Evolutionary conservation across 2,113 vertebrate genomes (phyloP).

Genomic region (Pygoscelis antarcticus): DNA sequence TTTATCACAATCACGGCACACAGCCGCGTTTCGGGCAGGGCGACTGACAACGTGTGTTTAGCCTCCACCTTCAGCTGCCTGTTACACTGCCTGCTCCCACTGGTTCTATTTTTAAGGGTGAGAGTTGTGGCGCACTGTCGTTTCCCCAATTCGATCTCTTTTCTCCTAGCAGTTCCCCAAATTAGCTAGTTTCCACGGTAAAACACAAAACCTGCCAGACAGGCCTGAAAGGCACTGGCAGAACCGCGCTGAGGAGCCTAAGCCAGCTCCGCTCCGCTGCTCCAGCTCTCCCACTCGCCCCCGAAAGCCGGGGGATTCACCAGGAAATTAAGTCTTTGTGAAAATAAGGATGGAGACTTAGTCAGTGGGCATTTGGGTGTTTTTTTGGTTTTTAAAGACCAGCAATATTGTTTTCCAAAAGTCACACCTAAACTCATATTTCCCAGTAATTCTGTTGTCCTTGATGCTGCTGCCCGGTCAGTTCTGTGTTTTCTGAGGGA

Average conservation of each 20-base stretch:
- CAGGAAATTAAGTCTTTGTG: neutral
- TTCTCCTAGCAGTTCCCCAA: constrained; percentile 30
- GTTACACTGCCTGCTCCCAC: constrained; percentile 32
- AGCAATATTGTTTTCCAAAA: neutral
- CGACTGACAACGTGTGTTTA: neutral
- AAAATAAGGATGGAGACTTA: neutral
- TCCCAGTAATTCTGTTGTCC: neutral
- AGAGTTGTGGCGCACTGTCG: constrained; percentile 12
- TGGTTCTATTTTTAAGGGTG: constrained; percentile 52
- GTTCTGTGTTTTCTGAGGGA: neutral
- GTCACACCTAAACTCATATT: neutral
- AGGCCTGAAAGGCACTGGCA: neutral
- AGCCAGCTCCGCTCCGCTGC: neutral
- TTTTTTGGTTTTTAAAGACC: neutral
- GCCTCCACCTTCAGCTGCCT: neutral
- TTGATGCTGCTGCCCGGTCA: fast-evolving
- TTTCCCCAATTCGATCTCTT: constrained; percentile 31
- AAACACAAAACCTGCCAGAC: constrained; percentile 35
- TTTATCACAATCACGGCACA: fast-evolving
- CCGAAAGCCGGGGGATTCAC: neutral
- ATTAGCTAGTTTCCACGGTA: constrained; percentile 38
- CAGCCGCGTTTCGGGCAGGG: neutral
- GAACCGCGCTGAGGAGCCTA: neutral
- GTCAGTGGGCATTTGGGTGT: fast-evolving
- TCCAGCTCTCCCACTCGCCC: neutral